Base-by-base conservation (phyloP, 64 coral and sea anemone genomes). In the Platygyra sinensis region DNA sequence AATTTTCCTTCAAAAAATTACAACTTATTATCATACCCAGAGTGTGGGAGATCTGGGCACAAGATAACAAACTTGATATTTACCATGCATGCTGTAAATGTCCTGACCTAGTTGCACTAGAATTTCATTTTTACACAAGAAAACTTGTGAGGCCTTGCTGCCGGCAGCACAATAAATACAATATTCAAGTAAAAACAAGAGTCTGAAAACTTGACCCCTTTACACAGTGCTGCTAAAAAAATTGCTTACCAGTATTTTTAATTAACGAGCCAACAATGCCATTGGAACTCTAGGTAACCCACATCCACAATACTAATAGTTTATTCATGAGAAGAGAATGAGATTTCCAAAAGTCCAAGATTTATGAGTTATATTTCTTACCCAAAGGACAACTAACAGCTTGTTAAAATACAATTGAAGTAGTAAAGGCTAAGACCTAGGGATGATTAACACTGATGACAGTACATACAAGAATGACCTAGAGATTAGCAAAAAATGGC, bases 91-190 rank as follows among this genome's bases (percentile, higher is more conserved):
- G 10, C 25, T 25, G n/a, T 11, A n/a, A 69, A 27, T 69, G 0
- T n/a, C 19, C 24, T 78, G 24, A 22, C 14, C 49, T 24, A 52
- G 11, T n/a, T 55, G n/a, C 25, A 79, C n/a, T 28, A 79, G 49
- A 28, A 77, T 42, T 42, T 77, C 36, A 77, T 52, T 46, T 50
- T 8, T 55, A 57, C 76, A 79, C 76, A 79, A 5, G 76, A 12
- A 25, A 3, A 11, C 14, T 20, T 14, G 50, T 59, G 22, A 79
- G 42, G 49, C 20, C 14, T 54, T 4, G 46, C 76, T 79, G 76
- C 76, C 76, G 25, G 76, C 76, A 79, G 76, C 50, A 51, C 27
- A 79, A 79, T 79, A 79, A 79, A 79, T 79, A 79, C 50, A 11
- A 79, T 24, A 59, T 57, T 55, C 14, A 54, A 57, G 20, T 51